Evolutionary conservation across 2,888 invertebrate species (phyloP).

Genomic region (Tenthredo livida): DNA sequence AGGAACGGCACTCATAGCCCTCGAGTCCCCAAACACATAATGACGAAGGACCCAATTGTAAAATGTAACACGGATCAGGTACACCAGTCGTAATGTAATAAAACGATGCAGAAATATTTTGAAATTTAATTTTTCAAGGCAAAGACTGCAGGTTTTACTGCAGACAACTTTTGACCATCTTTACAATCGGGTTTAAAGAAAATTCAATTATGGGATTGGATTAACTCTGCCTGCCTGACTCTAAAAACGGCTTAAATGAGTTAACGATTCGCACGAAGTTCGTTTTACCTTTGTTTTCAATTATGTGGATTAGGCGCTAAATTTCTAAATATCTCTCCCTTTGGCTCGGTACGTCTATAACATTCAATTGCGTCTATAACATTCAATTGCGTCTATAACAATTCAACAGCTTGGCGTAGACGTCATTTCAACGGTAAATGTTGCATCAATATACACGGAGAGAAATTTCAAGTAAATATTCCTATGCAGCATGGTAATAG

Average conservation of each 20-base stretch:
- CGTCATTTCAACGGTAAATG: neutral
- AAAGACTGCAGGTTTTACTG: conserved; percentile 40
- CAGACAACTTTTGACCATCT: conserved; percentile 45
- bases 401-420: neutral
- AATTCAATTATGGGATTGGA: conserved; percentile 69
- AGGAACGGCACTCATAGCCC: conserved; percentile 61
- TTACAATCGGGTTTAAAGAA: conserved; percentile 64
- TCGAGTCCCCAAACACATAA: conserved; percentile 52
- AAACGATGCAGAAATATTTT: conserved; percentile 18
- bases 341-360: neutral
- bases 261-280: conserved; percentile 61
- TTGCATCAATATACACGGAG: neutral
- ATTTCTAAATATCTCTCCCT: neutral
- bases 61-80: conserved; percentile 55
- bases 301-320: conserved; percentile 34
- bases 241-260: conserved; percentile 64
- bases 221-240: conserved; percentile 70
- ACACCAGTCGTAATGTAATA: conserved; percentile 48
- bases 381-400: too few species aligned
- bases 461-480: too few species aligned
- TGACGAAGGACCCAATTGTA: conserved; percentile 53
- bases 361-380: neutral
- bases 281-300: conserved; percentile 39
- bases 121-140: conserved; percentile 30
- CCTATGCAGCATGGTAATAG: too few species aligned